Base-by-base conservation (phyloP, 2,888 invertebrate genomes). In the Pristionchus exspectatus region DNA sequence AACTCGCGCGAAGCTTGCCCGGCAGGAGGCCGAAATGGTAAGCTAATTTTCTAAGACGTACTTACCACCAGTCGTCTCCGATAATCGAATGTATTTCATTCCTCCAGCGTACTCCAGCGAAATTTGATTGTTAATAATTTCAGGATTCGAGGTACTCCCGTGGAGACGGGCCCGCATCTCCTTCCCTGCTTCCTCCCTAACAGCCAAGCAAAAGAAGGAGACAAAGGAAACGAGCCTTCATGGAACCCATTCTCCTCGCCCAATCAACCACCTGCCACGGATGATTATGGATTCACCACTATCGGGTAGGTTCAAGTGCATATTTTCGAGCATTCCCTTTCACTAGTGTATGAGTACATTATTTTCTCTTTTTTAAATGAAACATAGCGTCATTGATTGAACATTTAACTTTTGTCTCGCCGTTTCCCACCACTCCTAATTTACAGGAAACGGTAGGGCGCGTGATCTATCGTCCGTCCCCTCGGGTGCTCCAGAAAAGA, bases 221-320 rank as follows among this genome's bases (percentile, higher is more conserved):
- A 14, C 33, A 16, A 21, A 50, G 44, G 44, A 9, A 9, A 50
- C 44, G 38, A n/a, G 69, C 10, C 69, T 5, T 69, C 69, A 5
- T n/a, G 44, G 44, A 50, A 50, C 30, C 30, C 69, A 27, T 69
- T 27, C 69, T 30, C 69, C 7, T 24, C 27, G n/a, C 69, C 69
- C 10, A 24, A 14, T 21, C 59, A 14, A 59, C 27, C 69, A 12
- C 5, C 74, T 18, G 14, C 38, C 4, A 38, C 16, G 18, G 74
- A 74, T 38, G 74, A 74, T 5, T 38, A 74, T n/a, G 74, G 74
- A 74, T 74, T 74, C 74, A 74, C 74, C 14, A 33, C 74, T 12
- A 24, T 74, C 38, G 74, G 74, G 74, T 74, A 74, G 30, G 69
- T n/a, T n/a, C n/a, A n/a, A n/a, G n/a, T n/a, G n/a, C n/a, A n/a